Evolutionary conservation across 2,888 invertebrate species (phyloP).

Genomic region (Chymomyza fuscimana): DNA sequence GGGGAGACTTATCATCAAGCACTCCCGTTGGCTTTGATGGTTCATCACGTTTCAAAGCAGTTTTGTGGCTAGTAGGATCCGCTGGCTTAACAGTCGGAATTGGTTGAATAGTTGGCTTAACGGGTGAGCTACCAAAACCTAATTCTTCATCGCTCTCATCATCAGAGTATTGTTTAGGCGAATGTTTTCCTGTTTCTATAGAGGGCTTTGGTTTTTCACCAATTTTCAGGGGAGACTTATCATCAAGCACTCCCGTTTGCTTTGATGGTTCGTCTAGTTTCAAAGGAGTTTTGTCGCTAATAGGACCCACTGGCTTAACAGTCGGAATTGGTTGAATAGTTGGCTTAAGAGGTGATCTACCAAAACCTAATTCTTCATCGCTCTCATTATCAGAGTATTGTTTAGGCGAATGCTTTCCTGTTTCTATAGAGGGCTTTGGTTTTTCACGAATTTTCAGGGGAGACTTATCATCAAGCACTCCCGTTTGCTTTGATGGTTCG

Average conservation of each 20-base stretch:
- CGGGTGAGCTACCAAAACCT: too few species aligned
- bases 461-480: background rate
- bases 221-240: background rate
- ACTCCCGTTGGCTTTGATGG: background rate
- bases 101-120: too few species aligned
- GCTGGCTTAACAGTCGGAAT: too few species aligned
- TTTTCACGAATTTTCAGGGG: background rate
- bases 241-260: background rate
- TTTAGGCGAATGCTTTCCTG: background rate
- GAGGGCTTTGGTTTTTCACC: constrained; percentile 3
- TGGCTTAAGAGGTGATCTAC: background rate
- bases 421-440: background rate
- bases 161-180: background rate
- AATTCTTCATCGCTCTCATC: background rate
- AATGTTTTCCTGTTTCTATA: background rate
- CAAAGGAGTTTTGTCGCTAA: constrained; percentile 25
- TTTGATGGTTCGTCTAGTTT: constrained; percentile 4
- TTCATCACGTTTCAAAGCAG: background rate
- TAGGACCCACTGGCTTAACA: background rate
- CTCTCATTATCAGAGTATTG: constrained; percentile 16
- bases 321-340: background rate
- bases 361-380: constrained; percentile 10
- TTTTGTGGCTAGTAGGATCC: background rate
- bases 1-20: background rate
- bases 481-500: too few species aligned